A percentile compares a stretch with the other conserved stretches of the same genome.
Evolutionary conservation across 2,797 vertebrate species (phyloP).

Genomic region (Protosalanx chinensis): DNA sequence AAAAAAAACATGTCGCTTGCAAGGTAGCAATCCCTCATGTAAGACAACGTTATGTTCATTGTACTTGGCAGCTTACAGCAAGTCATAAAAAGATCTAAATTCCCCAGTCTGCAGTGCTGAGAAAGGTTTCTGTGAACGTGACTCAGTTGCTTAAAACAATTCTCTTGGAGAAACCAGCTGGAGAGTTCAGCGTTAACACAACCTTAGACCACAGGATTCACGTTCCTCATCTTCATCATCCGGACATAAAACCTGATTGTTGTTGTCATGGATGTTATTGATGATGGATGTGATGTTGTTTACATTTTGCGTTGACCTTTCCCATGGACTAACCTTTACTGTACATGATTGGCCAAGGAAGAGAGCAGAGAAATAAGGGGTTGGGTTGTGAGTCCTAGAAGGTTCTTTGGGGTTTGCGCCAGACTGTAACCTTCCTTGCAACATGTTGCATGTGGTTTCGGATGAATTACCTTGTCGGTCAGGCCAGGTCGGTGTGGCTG

Average conservation of each 20-base stretch:
- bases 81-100: background rate
- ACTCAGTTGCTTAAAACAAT: background rate
- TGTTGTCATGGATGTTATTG: too few species aligned
- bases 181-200: background rate
- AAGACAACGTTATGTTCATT: background rate
- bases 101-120: background rate
- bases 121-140: background rate
- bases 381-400: background rate
- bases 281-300: too few species aligned
- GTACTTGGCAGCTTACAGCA: slow-evolving; percentile 2
- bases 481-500: too few species aligned
- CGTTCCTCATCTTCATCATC: too few species aligned
- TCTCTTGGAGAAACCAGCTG: background rate
- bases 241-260: too few species aligned
- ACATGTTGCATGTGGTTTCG: background rate
- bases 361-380: background rate
- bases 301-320: background rate
- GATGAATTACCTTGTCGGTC: background rate
- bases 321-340: background rate
- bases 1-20: background rate
- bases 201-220: too few species aligned
- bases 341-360: background rate
- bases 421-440: background rate
- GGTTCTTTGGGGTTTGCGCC: background rate
- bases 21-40: background rate